Percentiles rank a stretch among this genome's conserved stretches.
These are phyloP conservation scores for Ricordea florida DNA, from an alignment of 92 coral and sea anemone species.

Conservation along the genomic window DNA sequence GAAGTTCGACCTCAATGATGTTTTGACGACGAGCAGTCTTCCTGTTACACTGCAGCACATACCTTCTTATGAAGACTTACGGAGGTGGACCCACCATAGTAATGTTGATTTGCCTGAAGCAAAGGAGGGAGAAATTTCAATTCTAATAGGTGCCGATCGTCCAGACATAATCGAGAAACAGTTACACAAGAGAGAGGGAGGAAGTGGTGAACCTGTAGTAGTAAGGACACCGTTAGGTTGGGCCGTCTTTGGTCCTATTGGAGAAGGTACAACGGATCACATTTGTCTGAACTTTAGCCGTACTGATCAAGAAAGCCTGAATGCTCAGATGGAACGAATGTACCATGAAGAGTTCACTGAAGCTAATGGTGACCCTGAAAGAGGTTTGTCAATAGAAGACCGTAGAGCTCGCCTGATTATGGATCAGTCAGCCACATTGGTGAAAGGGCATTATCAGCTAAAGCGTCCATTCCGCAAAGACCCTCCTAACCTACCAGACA, in stretches of 20 bases:
- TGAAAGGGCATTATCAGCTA: conserved; percentile 73
- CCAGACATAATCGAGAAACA: conserved; percentile 63
- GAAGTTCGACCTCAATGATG: conserved; percentile 42
- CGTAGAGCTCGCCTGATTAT: conserved; percentile 57
- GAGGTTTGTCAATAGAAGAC: conserved; percentile 62
- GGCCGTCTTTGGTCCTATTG: conserved; percentile 74
- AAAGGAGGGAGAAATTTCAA: conserved; percentile 43
- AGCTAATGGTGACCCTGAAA: not conserved
- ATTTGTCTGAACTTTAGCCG: conserved; percentile 26
- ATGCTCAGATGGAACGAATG: conserved; percentile 53
- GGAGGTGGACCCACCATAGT: conserved; percentile 66
- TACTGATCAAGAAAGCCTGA: conserved; percentile 31
- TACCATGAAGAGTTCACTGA: conserved; percentile 65
- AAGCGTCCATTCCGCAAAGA: conserved; percentile 57
- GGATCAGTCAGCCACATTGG: conserved; percentile 58
- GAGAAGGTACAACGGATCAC: conserved; percentile 2
- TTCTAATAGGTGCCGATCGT: conserved; percentile 65
- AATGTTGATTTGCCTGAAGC: conserved; percentile 57
- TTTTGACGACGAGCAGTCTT: conserved; percentile 54
- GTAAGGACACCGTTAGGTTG: conserved; percentile 72
- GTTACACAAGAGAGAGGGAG: conserved; percentile 50
- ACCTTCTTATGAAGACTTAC: conserved; percentile 56
- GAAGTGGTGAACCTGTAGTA: conserved; percentile 53
- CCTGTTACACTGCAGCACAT: conserved; percentile 55
- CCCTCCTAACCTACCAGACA: conserved; percentile 58